These are phyloP conservation scores for Aegithalos caudatus DNA, from an alignment of 2,113 vertebrate genomes.

Conservation along the genomic window DNA sequence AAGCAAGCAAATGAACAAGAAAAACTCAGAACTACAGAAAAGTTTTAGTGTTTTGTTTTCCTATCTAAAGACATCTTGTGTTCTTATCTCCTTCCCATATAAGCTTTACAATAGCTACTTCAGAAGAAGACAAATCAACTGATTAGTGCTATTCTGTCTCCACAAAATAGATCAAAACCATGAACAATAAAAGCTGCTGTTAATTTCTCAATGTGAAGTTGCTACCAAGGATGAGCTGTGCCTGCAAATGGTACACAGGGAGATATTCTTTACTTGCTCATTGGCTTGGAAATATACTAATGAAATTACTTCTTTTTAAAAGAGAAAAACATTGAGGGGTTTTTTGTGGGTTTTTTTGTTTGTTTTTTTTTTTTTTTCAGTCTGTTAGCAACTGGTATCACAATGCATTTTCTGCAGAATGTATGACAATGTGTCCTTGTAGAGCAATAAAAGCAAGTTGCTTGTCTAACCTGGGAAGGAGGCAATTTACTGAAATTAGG, in stretches of 20 bases:
- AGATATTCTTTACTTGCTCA: neutral
- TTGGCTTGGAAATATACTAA: neutral
- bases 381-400: neutral
- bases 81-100: neutral
- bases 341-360: too few species aligned
- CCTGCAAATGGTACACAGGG: neutral
- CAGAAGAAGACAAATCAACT: neutral
- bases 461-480: neutral
- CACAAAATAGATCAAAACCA: neutral
- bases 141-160: neutral
- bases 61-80: neutral
- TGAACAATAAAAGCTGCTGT: neutral
- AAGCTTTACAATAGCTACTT: neutral
- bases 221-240: neutral
- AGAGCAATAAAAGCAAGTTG: slow-evolving; percentile 21
- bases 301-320: neutral
- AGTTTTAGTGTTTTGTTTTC: neutral
- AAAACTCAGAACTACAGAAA: neutral
- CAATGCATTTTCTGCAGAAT: neutral
- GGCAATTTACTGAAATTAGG: slow-evolving; percentile 56
- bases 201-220: neutral
- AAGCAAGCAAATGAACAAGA: neutral
- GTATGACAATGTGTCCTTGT: neutral
- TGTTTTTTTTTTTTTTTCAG: neutral
- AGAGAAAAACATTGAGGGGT: neutral